A percentile compares a stretch with the other conserved stretches of the same genome.
These are phyloP conservation scores for Cyclophora albipunctata DNA, from an alignment of 2,888 invertebrate species.

Conservation along the genomic window DNA sequence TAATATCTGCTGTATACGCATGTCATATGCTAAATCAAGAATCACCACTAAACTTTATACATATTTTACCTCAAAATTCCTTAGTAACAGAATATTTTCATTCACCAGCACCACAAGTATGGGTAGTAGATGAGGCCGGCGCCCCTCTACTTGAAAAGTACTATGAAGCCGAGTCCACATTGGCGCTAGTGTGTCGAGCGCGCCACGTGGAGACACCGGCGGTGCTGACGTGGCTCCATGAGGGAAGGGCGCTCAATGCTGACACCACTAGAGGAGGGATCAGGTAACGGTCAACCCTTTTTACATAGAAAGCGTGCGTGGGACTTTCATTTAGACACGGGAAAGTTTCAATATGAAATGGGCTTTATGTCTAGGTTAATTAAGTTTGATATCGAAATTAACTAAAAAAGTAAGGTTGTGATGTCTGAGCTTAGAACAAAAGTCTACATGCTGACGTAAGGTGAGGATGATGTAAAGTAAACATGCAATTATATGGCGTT, in stretches of 20 bases:
- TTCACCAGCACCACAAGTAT: slow-evolving; percentile 78
- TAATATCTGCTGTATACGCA: too few species aligned
- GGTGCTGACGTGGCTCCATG: slow-evolving; percentile 78
- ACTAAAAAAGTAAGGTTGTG: neutral
- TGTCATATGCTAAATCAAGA: too few species aligned
- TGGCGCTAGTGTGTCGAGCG: slow-evolving; percentile 78
- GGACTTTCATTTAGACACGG: neutral
- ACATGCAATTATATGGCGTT: too few species aligned
- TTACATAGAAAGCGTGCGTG: neutral
- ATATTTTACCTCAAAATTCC: neutral
- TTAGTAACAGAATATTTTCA: neutral
- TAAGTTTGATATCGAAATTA: too few species aligned
- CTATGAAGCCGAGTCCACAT: slow-evolving; percentile 81
- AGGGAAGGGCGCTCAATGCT: slow-evolving; percentile 77
- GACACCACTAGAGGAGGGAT: slow-evolving; percentile 80
- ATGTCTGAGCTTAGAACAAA: too few species aligned
- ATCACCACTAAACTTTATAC: too few species aligned
- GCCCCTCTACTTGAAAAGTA: slow-evolving; percentile 79
- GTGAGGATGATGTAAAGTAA: too few species aligned
- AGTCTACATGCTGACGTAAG: too few species aligned
- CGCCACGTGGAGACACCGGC: slow-evolving; percentile 59
- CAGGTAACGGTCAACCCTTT: slow-evolving; percentile 48
- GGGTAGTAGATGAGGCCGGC: slow-evolving; percentile 80
- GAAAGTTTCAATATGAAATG: neutral
- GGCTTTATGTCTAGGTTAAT: too few species aligned